Percentiles rank a stretch among this genome's conserved stretches.
Evolutionary conservation across 2,888 invertebrate species (phyloP).

Genomic region (Cataglyphis altisquamis): DNA sequence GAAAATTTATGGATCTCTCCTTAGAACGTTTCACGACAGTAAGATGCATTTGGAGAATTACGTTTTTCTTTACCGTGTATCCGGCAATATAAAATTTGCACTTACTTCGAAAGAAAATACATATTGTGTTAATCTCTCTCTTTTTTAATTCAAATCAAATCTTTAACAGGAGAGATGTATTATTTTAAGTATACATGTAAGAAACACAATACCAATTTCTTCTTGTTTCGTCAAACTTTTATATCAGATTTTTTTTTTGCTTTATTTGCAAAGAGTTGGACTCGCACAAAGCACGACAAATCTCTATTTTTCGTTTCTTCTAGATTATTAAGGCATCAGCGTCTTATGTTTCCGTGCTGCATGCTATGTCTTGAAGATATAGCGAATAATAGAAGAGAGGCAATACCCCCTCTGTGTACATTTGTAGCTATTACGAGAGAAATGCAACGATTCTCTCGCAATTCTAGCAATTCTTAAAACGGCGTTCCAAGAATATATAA

Average conservation of each 20-base stretch:
- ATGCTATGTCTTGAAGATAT: slow-evolving; percentile 54
- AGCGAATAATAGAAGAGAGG: slow-evolving; percentile 2
- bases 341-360: slow-evolving; percentile 58
- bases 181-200: neutral
- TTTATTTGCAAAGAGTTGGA: neutral
- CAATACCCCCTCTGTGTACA: neutral
- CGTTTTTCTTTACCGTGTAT: neutral
- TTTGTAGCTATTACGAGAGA: slow-evolving; percentile 29
- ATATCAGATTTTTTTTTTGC: neutral
- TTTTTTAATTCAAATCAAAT: neutral
- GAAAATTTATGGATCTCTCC: slow-evolving; percentile 68
- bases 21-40: slow-evolving; percentile 65
- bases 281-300: neutral
- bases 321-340: slow-evolving; percentile 62
- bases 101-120: neutral
- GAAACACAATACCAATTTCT: neutral
- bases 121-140: neutral
- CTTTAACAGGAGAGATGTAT: neutral
- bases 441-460: neutral
- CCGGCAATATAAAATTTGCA: neutral
- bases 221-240: neutral
- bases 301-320: slow-evolving; percentile 16
- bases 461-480: slow-evolving; percentile 20
- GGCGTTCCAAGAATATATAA: slow-evolving; percentile 7
- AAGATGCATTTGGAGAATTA: slow-evolving; percentile 32